phyloP scores from a whole-genome alignment of 2,888 invertebrate species.

The Limnephilus auricula region DNA sequence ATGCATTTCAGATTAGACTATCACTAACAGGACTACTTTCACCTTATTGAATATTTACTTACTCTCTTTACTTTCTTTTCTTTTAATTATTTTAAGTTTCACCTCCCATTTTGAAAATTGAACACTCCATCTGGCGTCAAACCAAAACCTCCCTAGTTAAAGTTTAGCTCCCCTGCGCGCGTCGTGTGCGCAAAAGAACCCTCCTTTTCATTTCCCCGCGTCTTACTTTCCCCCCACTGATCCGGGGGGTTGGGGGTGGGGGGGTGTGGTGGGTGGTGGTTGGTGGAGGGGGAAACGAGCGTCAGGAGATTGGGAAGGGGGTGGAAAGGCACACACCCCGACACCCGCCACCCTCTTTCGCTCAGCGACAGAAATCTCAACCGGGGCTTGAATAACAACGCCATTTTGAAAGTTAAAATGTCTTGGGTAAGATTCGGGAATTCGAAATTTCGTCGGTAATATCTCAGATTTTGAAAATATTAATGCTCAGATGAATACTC shows the following conservation, averaged over 20 bases:
- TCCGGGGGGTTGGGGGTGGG: not conserved
- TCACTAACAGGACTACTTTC: too few relatives aligned
- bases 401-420: constrained; percentile 52
- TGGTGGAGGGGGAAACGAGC: not conserved
- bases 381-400: constrained; percentile 57
- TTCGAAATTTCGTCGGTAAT: not conserved
- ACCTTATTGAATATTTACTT: too few relatives aligned
- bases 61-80: too few relatives aligned
- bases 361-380: constrained; percentile 50
- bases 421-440: not conserved
- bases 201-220: constrained; percentile 60
- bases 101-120: not conserved
- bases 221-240: constrained; percentile 60
- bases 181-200: constrained; percentile 64
- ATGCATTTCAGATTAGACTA: too few relatives aligned
- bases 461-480: not conserved
- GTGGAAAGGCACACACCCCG: constrained; percentile 31
- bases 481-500: not conserved
- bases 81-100: too few relatives aligned
- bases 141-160: not conserved
- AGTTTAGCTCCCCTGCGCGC: constrained; percentile 60
- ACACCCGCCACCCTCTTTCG: constrained; percentile 18
- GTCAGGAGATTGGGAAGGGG: not conserved
- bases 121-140: not conserved
- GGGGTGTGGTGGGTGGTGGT: not conserved